Evolutionary conservation across 2,888 invertebrate genomes (phyloP).

Genomic region (Vesta saturnalis): DNA sequence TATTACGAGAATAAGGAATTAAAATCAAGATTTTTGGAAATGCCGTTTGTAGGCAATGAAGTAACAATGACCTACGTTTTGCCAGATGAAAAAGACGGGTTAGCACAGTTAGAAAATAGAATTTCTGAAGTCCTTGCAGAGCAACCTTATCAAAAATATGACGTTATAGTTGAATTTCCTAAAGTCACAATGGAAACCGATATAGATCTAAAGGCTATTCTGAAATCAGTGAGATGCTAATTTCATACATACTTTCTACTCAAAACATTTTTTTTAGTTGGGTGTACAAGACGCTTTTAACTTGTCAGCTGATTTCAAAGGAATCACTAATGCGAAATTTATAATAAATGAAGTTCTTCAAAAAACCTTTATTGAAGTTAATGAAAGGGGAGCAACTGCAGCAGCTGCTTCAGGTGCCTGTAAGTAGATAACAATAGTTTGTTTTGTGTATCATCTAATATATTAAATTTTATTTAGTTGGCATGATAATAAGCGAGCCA

Average conservation of each 20-base stretch:
- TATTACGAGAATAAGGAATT: conserved; percentile 51
- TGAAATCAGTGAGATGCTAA: not conserved
- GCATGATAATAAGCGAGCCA: not conserved
- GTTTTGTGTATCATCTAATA: too few relatives aligned
- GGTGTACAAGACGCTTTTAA: too few relatives aligned
- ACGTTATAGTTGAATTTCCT: conserved; percentile 41
- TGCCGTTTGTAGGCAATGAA: conserved; percentile 47
- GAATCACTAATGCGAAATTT: not conserved
- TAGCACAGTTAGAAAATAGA: conserved; percentile 35
- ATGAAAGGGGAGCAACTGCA: conserved; percentile 57
- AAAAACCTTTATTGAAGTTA: conserved; percentile 58
- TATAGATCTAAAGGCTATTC: not conserved
- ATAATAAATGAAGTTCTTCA: conserved; percentile 53
- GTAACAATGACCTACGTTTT: conserved; percentile 42
- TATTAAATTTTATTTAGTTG: not conserved
- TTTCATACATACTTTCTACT: too few relatives aligned
- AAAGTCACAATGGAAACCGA: conserved; percentile 34
- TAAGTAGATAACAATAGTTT: not conserved
- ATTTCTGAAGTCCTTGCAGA: conserved; percentile 32
- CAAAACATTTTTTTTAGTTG: too few relatives aligned
- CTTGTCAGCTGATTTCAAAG: too few relatives aligned
- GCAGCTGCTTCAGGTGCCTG: conserved; percentile 51
- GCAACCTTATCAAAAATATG: conserved; percentile 20
- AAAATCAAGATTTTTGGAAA: conserved; percentile 51
- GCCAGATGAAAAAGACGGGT: conserved; percentile 40